These are phyloP conservation scores for Fragum sueziense DNA, from an alignment of 2,888 invertebrate species.

Conservation along the genomic window DNA sequence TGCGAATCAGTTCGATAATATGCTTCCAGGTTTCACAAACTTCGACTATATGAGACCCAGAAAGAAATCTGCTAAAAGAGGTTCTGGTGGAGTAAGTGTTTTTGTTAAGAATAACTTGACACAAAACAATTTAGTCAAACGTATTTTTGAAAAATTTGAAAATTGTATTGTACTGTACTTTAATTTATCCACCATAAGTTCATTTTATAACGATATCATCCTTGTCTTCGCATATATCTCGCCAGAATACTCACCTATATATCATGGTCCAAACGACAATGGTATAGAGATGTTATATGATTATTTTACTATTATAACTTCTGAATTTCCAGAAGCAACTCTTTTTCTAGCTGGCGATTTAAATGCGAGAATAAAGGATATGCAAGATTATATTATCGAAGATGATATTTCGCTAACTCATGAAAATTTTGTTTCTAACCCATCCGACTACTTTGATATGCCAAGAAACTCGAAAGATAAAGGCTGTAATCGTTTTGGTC, in stretches of 20 bases:
- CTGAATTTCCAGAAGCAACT: background rate
- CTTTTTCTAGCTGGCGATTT: slow-evolving; percentile 19
- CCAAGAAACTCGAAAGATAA: slow-evolving; percentile 4
- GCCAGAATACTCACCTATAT: background rate
- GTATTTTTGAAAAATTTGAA: background rate
- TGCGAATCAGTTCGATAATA: background rate
- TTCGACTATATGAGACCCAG: background rate
- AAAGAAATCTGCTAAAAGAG: background rate
- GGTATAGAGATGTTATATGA: slow-evolving; percentile 1
- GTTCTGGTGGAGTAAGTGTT: slow-evolving; percentile 4
- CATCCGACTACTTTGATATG: background rate
- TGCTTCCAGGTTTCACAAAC: slow-evolving; percentile 3
- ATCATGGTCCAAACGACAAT: background rate
- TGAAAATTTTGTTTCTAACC: too few species aligned
- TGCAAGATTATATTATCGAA: too few species aligned
- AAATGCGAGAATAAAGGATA: background rate
- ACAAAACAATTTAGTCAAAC: background rate
- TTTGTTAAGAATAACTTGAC: background rate
- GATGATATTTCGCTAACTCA: too few species aligned
- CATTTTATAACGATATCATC: background rate
- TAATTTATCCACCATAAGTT: background rate
- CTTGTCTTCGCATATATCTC: background rate
- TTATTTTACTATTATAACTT: background rate
- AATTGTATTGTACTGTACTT: background rate
- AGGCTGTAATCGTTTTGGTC: background rate